Base-by-base conservation (phyloP, 2,797 vertebrate genomes). In the Anguilla megastoma region DNA sequence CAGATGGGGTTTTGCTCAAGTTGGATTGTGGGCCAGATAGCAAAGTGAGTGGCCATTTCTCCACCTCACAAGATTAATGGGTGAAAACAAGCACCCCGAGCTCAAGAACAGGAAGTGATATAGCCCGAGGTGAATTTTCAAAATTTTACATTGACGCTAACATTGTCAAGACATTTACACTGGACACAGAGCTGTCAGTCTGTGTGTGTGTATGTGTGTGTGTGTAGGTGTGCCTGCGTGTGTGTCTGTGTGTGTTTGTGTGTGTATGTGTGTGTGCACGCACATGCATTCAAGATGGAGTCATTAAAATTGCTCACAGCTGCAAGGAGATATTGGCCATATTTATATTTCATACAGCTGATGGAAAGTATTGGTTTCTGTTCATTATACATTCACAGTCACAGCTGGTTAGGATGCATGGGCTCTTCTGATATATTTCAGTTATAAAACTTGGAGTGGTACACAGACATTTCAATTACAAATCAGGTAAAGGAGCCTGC, bases 391-490 rank as follows among this genome's bases (percentile, higher is more conserved):
- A 76, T 76, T 16, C n/a, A 71, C n/a, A 76, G 71, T 76, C 7
- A 33, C 30, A 76, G 30, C 71, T 76, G 71, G 71, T 76, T 12
- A 76, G 30, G 30, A 74, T 18, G 14, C 33, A 36, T 74, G 69
- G 69, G 30, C 71, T 76, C 71, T 14, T 33, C 30, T 76, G 30
- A 76, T 76, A 76, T 33, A 76, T 76, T 76, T 76, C 33, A 16
- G 71, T 76, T 71, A 14, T 76, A 69, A n/a, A 69, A n/a, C n/a
- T 1, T 69, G n/a, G 24, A 69, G 24, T n/a, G n/a, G 63, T 69
- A 69, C 63, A 69, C 24, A 69, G 63, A 69, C n/a, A 69, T 69
- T 69, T 69, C 63, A 69, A 69, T 69, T 27, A 69, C 30, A 76
- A 76, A 76, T 76, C 71, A 76, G 71, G 33, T 36, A 33, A 18